These are phyloP conservation scores for Andrena flavipes DNA, from an alignment of 2,888 invertebrate genomes.

Conservation along the genomic window DNA sequence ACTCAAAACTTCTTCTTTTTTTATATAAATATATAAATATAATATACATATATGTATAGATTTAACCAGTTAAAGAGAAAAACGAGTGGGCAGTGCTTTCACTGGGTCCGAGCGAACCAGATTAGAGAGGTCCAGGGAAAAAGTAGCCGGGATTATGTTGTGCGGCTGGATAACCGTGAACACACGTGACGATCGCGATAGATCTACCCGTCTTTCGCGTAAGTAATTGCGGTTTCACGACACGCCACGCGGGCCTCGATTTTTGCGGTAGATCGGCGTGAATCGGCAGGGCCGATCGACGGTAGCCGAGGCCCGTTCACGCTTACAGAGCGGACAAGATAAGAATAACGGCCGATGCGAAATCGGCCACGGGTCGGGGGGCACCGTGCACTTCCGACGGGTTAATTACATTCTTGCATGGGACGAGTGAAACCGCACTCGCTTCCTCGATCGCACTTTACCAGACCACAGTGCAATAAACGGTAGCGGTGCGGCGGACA, in stretches of 20 bases:
- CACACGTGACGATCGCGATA: conserved; percentile 40
- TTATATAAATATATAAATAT: too few relatives aligned
- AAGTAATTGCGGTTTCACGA: conserved; percentile 70
- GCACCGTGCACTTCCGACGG: conserved; percentile 68
- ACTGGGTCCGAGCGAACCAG: background rate
- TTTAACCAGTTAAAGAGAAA: background rate
- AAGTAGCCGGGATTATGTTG: background rate
- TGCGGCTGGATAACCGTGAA: conserved; percentile 22
- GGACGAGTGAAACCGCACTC: conserved; percentile 79
- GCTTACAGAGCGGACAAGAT: conserved; percentile 43
- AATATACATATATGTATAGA: too few relatives aligned
- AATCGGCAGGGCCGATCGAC: conserved; percentile 48
- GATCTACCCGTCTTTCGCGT: conserved; percentile 49
- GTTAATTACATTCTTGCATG: conserved; percentile 79
- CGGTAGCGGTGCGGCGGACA: conserved; percentile 75
- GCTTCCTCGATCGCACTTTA: conserved; percentile 78
- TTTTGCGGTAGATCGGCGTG: conserved; percentile 66
- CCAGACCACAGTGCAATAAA: conserved; percentile 80
- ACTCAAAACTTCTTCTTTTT: too few relatives aligned
- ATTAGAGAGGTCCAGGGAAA: background rate
- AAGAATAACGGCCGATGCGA: conserved; percentile 39
- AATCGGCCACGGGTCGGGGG: conserved; percentile 40
- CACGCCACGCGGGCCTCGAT: conserved; percentile 58
- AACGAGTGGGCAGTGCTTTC: background rate
- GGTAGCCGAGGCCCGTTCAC: background rate